Conservation (phyloP, 2,888 invertebrate species). For the Drosophila algonquin region DNA sequence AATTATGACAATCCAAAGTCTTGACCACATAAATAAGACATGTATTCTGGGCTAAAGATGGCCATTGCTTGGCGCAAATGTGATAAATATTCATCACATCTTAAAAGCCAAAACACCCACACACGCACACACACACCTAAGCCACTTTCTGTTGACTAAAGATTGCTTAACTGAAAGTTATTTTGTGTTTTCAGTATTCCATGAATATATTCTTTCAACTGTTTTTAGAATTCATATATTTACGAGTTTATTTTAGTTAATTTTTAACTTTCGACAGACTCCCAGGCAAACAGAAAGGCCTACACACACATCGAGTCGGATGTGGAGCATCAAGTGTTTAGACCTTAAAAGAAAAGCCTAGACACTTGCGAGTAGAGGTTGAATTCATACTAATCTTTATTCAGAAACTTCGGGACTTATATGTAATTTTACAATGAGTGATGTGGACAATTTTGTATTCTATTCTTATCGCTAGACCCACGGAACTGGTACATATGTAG, state of each 20-base stretch:
- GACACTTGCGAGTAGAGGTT: too few relatives aligned
- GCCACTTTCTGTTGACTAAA: not conserved
- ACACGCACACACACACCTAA: not conserved
- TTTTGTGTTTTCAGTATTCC: not conserved
- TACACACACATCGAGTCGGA: too few relatives aligned
- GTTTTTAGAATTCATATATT: not conserved
- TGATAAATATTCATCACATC: not conserved
- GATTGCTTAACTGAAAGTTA: not conserved
- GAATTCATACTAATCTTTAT: too few relatives aligned
- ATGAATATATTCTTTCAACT: not conserved
- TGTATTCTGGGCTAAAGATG: not conserved
- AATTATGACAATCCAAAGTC: not conserved
- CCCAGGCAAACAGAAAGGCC: too few relatives aligned
- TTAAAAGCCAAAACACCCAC: not conserved
- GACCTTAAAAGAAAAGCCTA: too few relatives aligned
- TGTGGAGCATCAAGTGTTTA: too few relatives aligned
- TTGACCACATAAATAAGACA: not conserved
- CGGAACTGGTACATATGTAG: too few relatives aligned
- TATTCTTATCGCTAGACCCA: too few relatives aligned
- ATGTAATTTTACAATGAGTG: too few relatives aligned
- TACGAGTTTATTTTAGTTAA: not conserved
- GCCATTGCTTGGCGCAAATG: not conserved
- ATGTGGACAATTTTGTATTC: too few relatives aligned
- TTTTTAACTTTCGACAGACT: not conserved
- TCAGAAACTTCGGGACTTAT: too few relatives aligned